These are phyloP conservation scores for Noctua comes DNA, from an alignment of 2,888 invertebrate genomes.

Conservation along the genomic window DNA sequence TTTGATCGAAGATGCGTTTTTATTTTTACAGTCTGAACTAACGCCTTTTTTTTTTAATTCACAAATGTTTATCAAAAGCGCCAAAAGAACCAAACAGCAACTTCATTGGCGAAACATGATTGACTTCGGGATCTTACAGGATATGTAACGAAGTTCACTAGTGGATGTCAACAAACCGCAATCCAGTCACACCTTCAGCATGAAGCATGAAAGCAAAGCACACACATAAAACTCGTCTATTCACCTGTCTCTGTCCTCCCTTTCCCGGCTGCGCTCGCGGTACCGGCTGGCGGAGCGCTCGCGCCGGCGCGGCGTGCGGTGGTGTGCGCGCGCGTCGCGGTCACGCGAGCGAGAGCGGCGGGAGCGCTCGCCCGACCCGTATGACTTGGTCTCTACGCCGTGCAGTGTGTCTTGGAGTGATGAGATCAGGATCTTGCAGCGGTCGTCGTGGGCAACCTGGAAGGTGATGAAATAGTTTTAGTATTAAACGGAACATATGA, in stretches of 20 bases:
- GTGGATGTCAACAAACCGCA: neutral
- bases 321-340: conserved; percentile 80
- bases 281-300: conserved; percentile 85
- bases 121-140: neutral
- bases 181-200: neutral
- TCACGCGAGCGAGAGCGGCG: conserved; percentile 87
- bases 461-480: neutral
- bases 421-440: conserved; percentile 99
- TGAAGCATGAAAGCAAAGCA: conserved; percentile 11
- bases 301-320: conserved; percentile 84
- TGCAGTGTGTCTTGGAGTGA: conserved; percentile 99
- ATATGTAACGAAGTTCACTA: neutral
- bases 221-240: neutral
- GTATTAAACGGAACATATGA: neutral
- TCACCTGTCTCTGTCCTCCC: conserved; percentile 87
- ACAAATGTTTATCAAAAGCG: neutral
- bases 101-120: neutral
- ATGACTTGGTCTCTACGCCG: conserved; percentile 99
- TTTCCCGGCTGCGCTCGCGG: conserved; percentile 84
- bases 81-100: neutral
- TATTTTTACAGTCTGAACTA: neutral
- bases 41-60: neutral
- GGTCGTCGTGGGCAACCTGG: conserved; percentile 97
- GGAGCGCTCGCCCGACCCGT: conserved; percentile 91
- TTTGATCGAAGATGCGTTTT: neutral